phyloP scores from a whole-genome alignment of 2,888 invertebrate genomes.

The Imbricaverruca yamaguchii region DNA sequence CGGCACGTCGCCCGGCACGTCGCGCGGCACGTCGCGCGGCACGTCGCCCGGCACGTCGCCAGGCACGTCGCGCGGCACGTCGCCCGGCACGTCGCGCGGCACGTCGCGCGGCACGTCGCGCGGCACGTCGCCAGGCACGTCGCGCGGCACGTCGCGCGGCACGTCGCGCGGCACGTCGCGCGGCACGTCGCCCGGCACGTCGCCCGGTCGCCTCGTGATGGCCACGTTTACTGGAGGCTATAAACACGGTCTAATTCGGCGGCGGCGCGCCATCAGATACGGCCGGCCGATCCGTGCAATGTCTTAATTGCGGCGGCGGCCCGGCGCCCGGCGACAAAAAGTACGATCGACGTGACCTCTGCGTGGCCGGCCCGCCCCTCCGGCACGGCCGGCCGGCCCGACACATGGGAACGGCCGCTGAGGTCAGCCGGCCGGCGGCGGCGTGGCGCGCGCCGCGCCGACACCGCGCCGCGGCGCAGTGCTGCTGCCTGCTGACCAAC shows the following conservation, averaged over 20 bases:
- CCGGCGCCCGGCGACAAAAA: not conserved
- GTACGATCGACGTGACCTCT: not conserved
- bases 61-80: too few relatives aligned
- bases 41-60: too few relatives aligned
- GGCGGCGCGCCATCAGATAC: conserved; percentile 1
- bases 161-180: too few relatives aligned
- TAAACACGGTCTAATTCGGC: conserved; percentile 8
- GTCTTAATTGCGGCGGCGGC: conserved; percentile 4
- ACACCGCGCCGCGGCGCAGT: not conserved
- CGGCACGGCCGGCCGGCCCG: not conserved
- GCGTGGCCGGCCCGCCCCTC: not conserved
- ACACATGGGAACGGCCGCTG: not conserved
- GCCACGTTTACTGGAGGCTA: not conserved
- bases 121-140: too few relatives aligned
- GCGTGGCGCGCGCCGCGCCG: not conserved
- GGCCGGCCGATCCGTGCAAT: conserved; percentile 13
- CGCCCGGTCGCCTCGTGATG: not conserved
- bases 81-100: too few relatives aligned
- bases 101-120: too few relatives aligned
- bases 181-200: too few relatives aligned
- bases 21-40: too few relatives aligned
- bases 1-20: too few relatives aligned
- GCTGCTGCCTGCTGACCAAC: not conserved
- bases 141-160: too few relatives aligned
- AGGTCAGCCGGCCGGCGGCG: not conserved